These are phyloP conservation scores for Chelmon rostratus DNA, from an alignment of 2,797 vertebrate species.

Conservation along the genomic window DNA sequence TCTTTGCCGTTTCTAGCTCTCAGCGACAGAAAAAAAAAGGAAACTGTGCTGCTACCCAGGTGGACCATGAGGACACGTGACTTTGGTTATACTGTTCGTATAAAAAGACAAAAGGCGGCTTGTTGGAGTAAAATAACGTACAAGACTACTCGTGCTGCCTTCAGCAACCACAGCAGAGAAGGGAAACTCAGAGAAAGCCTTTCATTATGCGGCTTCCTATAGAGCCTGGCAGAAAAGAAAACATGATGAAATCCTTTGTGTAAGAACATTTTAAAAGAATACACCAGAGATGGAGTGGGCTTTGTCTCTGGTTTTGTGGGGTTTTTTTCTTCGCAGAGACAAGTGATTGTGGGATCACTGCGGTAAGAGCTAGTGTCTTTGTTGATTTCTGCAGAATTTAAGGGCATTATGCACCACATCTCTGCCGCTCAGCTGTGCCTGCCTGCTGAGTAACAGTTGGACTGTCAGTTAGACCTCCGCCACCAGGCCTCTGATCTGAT, in stretches of 20 bases:
- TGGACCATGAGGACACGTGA: conserved; percentile 13
- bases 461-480: conserved; percentile 54
- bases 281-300: conserved; percentile 18
- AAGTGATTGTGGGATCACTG: conserved; percentile 3
- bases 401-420: conserved; percentile 7
- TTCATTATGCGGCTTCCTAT: conserved; percentile 32
- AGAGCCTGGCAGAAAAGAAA: conserved; percentile 16
- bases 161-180: conserved; percentile 8
- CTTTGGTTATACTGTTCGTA: conserved; percentile 5
- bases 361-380: conserved; percentile 12
- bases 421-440: conserved; percentile 40
- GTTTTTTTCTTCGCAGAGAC: background rate
- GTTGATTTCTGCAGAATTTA: conserved; percentile 45
- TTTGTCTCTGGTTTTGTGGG: conserved; percentile 21
- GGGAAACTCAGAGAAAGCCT: conserved; percentile 10
- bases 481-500: conserved; percentile 61
- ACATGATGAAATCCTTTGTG: conserved; percentile 46
- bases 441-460: conserved; percentile 58
- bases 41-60: background rate
- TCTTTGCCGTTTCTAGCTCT: background rate
- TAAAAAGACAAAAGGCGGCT: conserved; percentile 17
- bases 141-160: conserved; percentile 11
- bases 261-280: conserved; percentile 26
- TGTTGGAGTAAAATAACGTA: conserved; percentile 18
- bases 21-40: conserved; percentile 18